Base-by-base conservation (phyloP, 2,888 invertebrate species). In the Netelia melanura region DNA sequence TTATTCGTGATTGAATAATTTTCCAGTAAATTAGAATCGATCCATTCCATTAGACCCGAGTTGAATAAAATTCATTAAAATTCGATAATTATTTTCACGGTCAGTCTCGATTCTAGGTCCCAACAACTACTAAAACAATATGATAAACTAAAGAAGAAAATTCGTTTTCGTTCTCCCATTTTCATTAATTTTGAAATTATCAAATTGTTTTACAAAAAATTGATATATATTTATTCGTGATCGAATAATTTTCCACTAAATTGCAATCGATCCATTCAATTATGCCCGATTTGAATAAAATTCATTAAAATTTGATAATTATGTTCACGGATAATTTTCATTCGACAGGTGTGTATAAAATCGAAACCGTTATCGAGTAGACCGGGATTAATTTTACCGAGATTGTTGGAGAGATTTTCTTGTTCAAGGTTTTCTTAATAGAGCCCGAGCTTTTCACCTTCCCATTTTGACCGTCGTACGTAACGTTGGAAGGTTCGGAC, bases 401-500 rank as follows among this genome's bases (percentile, higher is more conserved):
- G 70, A 56, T 56, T 81, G 44, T 64, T 25, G 23, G 38, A 10
- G 38, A 61, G 54, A 71, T 76, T 58, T 77, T 72, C 76, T 52
- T 71, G 65, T 81, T 81, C 48, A 43, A 23, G 81, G 70, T 81
- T 76, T 30, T 71, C 64, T 30, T 76, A 81, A 81, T 81, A 75
- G 76, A 43, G 70, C 52, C 30, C 30, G 52, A 64, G 25, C 21
- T 64, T 21, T 56, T 38, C 30, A 43, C 71, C 21, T 75, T 56
- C 38, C 9, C n/a, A 11, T n/a, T 56, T 10, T 9, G 11, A 14
- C 62, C 10, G 10, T 10, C 25, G 62, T 62, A 58, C 9, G 21
- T 62, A 62, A 2, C 25, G 9, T 30, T 25, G 17, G 25, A 68
- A 65, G 21, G 44, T 44, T 58, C 61, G 21, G 25, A 58, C 61